Base-by-base conservation (phyloP, 2,888 invertebrate genomes). In the Epistrophe eligans region DNA sequence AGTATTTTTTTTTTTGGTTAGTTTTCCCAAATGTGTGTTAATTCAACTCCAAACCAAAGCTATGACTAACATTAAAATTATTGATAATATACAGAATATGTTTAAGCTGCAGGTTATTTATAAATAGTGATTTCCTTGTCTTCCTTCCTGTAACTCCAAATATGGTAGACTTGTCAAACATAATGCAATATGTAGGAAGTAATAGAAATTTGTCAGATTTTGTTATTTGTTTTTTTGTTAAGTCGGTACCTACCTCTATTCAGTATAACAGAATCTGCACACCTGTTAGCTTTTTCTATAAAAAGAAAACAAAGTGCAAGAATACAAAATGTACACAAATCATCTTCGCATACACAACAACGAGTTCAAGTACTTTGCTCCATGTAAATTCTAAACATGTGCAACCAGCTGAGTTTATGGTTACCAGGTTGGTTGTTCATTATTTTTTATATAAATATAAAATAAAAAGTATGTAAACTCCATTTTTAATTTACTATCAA, bases 381-480 rank as follows among this genome's bases (percentile, higher is more conserved):
- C 50, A 76, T 71, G 74, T 58, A 64, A 64, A 85, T 81, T 81
- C 84, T 35, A 45, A 71, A 11, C 82, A 79, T 79, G 82, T 82
- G 71, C 85, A 48, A 19, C 11, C 32, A 48, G 35, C 50, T 35
- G 50, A 7, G 17, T 1, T 9, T 17, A 67, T 50, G 67, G 35
- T 67, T 67, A 35, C 67, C 67, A 67, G 5, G 17, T 17, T 48
- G 4, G 48, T 9, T 48, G 7, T 48, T 48, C 0, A 48, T 17
- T 48, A 32, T 32, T 6, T 32, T 6, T 32, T 7, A 32, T 6
- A 32, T 32, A 32, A 32, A 32, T 28, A 5, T 28, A 28, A 28
- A n/a, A n/a, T n/a, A n/a, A n/a, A n/a, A n/a, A n/a, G n/a, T n/a
- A n/a, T n/a, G n/a, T n/a, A n/a, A n/a, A n/a, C n/a, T n/a, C n/a